Conservation (phyloP, 1,140 invertebrate genomes). For the Temnothorax longispinosus region DNA sequence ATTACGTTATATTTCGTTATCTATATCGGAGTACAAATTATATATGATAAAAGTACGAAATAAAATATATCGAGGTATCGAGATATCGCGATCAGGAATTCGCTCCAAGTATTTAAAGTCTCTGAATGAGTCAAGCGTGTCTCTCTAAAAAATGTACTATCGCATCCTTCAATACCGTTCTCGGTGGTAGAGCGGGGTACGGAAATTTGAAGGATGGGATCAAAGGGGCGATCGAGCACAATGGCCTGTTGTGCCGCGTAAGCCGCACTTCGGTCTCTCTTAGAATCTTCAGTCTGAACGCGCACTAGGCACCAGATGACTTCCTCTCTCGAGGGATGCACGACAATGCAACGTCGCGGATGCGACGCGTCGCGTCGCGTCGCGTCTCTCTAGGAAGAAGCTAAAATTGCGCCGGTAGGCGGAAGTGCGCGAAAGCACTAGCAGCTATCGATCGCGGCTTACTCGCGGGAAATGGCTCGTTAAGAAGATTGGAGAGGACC, state of each 20-base stretch:
- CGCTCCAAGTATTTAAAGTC: neutral
- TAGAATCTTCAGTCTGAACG: slow-evolving; percentile 32
- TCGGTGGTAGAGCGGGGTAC: neutral
- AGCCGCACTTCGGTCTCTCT: slow-evolving; percentile 35
- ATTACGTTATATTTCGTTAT: neutral
- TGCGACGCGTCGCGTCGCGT: slow-evolving; percentile 1
- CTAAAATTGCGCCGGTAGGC: slow-evolving; percentile 47
- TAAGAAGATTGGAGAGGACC: slow-evolving; percentile 49
- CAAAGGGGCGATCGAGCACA: slow-evolving; percentile 32
- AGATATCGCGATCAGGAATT: neutral
- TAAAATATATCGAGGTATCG: neutral
- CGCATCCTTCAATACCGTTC: neutral
- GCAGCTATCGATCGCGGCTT: slow-evolving; percentile 50
- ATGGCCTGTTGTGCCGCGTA: slow-evolving; percentile 46
- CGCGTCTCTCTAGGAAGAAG: neutral
- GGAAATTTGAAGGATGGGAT: slow-evolving; percentile 38
- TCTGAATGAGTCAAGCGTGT: neutral
- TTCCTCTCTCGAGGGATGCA: slow-evolving; percentile 20
- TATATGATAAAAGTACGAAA: neutral
- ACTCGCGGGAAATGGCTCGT: slow-evolving; percentile 48
- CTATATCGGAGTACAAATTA: neutral
- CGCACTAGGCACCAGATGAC: slow-evolving; percentile 35
- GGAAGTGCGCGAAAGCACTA: slow-evolving; percentile 26
- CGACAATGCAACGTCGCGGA: slow-evolving; percentile 29
- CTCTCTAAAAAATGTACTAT: slow-evolving; percentile 12